These are phyloP conservation scores for Plagodis pulveraria DNA, from an alignment of 2,888 invertebrate genomes.

Conservation along the genomic window DNA sequence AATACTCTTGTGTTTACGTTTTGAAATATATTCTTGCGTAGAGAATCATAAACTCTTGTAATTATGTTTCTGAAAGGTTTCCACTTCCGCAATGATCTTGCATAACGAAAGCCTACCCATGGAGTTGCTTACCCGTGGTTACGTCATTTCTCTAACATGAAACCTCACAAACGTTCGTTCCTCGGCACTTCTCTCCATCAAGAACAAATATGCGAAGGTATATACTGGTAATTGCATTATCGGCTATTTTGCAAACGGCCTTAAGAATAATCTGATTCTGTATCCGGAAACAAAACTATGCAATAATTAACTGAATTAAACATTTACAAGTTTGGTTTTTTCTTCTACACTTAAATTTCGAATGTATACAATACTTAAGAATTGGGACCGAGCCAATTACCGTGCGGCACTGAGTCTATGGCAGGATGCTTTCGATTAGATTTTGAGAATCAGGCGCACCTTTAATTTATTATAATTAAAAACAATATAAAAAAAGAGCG, in stretches of 20 bases:
- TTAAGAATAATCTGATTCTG: conserved; percentile 32
- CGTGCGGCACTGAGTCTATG: no score
- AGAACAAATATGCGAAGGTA: conserved; percentile 55
- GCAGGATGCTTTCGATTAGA: no score
- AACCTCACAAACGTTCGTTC: conserved; percentile 60
- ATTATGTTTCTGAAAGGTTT: background rate
- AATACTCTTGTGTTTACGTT: conserved; percentile 4
- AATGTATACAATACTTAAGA: no score
- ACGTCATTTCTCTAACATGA: conserved; percentile 49
- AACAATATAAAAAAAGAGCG: no score
- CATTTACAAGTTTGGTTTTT: background rate
- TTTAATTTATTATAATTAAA: no score
- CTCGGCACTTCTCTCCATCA: conserved; percentile 53
- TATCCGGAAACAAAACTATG: conserved; percentile 22
- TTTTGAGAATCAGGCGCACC: no score
- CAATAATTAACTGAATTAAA: background rate
- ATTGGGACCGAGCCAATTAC: no score
- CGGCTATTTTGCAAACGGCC: conserved; percentile 44
- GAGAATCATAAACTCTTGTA: background rate
- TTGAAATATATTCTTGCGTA: background rate
- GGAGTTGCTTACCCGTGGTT: conserved; percentile 26
- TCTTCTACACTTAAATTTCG: background rate
- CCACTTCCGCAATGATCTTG: conserved; percentile 1
- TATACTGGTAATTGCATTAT: conserved; percentile 70
- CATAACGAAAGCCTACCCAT: conserved; percentile 17